Evolutionary conservation across 2,888 invertebrate species (phyloP), one percentile per base, ranked within the genome.

Genomic region (Fabriciana adippe): DNA sequence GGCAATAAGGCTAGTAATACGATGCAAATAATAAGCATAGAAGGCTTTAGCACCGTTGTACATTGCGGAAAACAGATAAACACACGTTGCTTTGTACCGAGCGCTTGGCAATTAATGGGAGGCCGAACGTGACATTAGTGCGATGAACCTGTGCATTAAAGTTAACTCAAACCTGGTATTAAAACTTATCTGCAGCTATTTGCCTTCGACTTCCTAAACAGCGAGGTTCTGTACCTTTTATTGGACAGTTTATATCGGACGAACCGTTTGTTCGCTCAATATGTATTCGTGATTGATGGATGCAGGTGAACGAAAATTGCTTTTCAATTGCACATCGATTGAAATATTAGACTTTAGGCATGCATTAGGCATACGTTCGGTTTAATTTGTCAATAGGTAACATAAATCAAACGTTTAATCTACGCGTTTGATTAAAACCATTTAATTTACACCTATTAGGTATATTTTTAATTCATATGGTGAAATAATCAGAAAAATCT

Each of bases 51-150:
- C 74, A 67, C 68, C 66, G 70, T 71, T 66, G 60, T 76, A 75
- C 76, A 75, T 78, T 76, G 78, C 80, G 81, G 82, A 82, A 80
- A 81, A 82, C 83, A 84, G 84, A 88, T 88, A 88, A 87, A 86
- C 84, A 82, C 79, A 82, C 76, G 83, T 85, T 86, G 83, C 87
- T 82, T 85, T 85, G 88, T 87, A 84, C 78, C 80, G 75, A 78
- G 80, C 79, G 81, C 78, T 76, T 75, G 76, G 87, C 89, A 87
- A 90, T 90, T 91, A 92, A 92, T 90, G 87, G 84, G 85, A 86
- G 87, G 86, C 86, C 85, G 87, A 90, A 92, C 92, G 92, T 92
- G 92, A 91, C 91, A 90, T 92, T 90, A 92, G 90, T 83, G 80
- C 81, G 84, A 81, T 85, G 87, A 87, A 90, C 89, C 87, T 83